Evolutionary conservation across 2,888 invertebrate genomes (phyloP), one percentile per base, ranked within the genome.

Genomic region (Chironomus riparius): DNA sequence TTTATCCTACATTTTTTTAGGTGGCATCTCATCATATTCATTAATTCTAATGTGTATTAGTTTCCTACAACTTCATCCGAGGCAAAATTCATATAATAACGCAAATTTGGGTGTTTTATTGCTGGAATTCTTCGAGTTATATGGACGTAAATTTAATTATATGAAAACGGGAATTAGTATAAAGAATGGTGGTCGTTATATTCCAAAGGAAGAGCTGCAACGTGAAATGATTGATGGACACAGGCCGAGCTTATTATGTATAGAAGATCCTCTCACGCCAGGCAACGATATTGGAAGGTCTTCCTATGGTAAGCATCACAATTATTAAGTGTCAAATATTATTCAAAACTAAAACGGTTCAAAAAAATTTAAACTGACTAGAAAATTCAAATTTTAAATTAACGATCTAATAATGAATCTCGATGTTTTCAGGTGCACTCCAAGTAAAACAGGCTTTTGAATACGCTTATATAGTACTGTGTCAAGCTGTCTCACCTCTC

Each of bases 1-100:
- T 1, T 1, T 38, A 62, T 47, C 12, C 38, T 47, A 56, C n/a
- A n/a, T n/a, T n/a, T n/a, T n/a, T 77, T 28, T 61, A 79, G 84
- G 99, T 78, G 99, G 99, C 83, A 97, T 99, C 85, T 97, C 97
- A 80, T 98, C 98, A 78, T 99, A 99, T 87, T 96, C 97, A 82
- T 90, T 99, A 80, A 98, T 98, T 84, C 90, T 99, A 79, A 95
- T 99, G 93, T 95, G 96, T 83, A 95, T 98, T 85, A 97, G 96
- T 87, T 99, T 98, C 86, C 88, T 99, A 79, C 90, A 95, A 87
- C 86, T 95, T 82, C 97, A 97, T 86, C 95, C 94, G 77, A 87
- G 95, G 78, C 90, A 91, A 78, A 92, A 94, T 83, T 88, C 91
- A 73, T 87, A 88, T 61, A 88, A 88, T 79, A 82, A 81, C 78